Evolutionary conservation across 1,140 invertebrate species (phyloP), one percentile per base, ranked within the genome.

Genomic region (Bemisia tabaci): DNA sequence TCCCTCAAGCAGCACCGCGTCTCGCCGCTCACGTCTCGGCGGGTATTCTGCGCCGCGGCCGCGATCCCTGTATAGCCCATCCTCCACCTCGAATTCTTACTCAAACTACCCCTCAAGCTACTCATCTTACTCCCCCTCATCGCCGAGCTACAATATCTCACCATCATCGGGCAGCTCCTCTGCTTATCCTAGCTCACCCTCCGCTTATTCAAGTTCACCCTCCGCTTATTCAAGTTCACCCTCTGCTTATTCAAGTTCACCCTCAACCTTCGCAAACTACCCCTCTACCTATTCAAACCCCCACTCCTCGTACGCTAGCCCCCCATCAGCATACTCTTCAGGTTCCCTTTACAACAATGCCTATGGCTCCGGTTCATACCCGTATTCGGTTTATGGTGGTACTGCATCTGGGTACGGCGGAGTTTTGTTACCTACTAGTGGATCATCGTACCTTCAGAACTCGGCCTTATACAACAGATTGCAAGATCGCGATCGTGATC

Each of bases 331-430:
- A n/a, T n/a, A n/a, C n/a, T 64, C 62, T 61, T 59, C 63, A 2
- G 33, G 27, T 11, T 33, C 67, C 0, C 66, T 67, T 5, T 68
- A 33, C 23, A 23, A 62, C 2, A 62, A 66, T 59, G 59, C 62
- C 21, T 63, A 63, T 2, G 48, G 25, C 17, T 48, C 66, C 26
- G 22, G 22, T 22, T 23, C 26, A 22, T 65, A 65, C 11, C 26
- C 68, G 1, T 63, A 75, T 63, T 78, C 79, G 0, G 83, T 83
- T 2, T 85, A 85, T 65, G 84, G 84, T 2, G 84, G 83, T 23
- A 84, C 83, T 0, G 73, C 81, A 64, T 84, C 84, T 0, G 83
- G 83, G 24, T 85, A 85, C 69, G 84, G 84, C 17, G 82, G 82
- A 12, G 73, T 85, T 1, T 82, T 80, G 58, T 71, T 85, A 63